These are phyloP conservation scores for Sinelater perroti DNA, from an alignment of 2,888 invertebrate genomes.

Conservation along the genomic window DNA sequence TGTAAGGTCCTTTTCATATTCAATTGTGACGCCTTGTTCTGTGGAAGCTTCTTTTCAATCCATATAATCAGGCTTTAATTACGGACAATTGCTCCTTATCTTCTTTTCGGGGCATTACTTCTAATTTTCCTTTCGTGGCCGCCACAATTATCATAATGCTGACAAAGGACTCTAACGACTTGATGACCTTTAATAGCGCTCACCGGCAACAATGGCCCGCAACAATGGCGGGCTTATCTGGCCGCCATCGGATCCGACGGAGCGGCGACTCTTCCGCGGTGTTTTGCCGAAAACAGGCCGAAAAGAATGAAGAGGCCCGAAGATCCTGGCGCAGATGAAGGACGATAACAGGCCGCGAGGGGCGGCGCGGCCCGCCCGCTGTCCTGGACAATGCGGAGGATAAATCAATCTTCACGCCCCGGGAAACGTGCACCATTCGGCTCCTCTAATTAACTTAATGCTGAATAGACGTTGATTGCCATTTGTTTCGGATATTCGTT, in stretches of 20 bases:
- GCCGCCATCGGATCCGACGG: background rate
- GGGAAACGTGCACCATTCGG: conserved; percentile 43
- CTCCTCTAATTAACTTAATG: conserved; percentile 51
- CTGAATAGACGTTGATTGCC: conserved; percentile 47
- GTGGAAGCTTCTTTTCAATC: no score
- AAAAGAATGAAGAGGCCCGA: conserved; percentile 1
- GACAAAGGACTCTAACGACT: background rate
- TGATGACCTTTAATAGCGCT: background rate
- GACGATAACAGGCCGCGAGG: conserved; percentile 34
- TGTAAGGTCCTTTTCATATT: no score
- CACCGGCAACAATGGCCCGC: no score
- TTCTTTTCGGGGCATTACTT: no score
- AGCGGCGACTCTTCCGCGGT: background rate
- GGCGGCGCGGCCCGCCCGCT: conserved; percentile 41
- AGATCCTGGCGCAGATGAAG: conserved; percentile 19
- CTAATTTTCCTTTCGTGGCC: background rate
- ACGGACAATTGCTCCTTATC: no score
- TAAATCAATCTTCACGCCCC: conserved; percentile 53
- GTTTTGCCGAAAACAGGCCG: conserved; percentile 5
- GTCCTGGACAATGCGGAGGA: conserved; percentile 50
- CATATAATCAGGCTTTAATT: no score
- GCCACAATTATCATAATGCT: background rate
- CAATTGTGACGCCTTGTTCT: no score
- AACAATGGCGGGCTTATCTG: background rate
- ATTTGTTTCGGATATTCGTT: conserved; percentile 44